A percentile compares a stretch with the other conserved stretches of the same genome.
Evolutionary conservation across 2,113 vertebrate species (phyloP).

Genomic region (Corythaixoides concolor): DNA sequence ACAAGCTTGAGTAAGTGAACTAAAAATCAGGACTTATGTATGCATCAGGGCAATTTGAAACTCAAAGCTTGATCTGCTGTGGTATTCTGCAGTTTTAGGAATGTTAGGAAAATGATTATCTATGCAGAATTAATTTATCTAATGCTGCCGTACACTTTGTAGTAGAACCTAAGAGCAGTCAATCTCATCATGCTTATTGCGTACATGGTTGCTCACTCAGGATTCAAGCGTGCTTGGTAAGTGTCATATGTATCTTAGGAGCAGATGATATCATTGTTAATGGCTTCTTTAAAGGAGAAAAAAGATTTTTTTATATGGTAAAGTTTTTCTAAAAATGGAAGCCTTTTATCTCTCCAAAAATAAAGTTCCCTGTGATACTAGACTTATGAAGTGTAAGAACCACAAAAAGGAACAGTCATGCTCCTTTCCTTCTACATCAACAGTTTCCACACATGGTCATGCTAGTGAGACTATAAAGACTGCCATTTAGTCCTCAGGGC

Average conservation of each 20-base stretch:
- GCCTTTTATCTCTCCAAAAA: background rate
- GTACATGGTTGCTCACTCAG: background rate
- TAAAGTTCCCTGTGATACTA: background rate
- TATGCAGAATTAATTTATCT: background rate
- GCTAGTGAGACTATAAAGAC: background rate
- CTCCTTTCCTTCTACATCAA: accelerated
- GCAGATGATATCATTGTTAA: background rate
- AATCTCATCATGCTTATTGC: background rate
- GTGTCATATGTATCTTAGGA: background rate
- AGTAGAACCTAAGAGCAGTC: background rate
- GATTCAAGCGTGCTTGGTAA: background rate
- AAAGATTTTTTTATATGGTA: accelerated
- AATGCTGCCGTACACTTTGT: background rate
- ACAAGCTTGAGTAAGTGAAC: background rate
- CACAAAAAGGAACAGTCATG: background rate
- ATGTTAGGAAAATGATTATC: background rate
- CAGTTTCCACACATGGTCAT: background rate
- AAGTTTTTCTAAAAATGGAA: background rate
- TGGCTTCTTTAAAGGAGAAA: background rate
- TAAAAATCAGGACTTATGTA: background rate
- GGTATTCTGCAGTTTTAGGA: background rate
- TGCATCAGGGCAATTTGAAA: background rate
- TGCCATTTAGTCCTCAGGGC: background rate
- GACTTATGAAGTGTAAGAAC: background rate
- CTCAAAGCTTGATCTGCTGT: background rate